These are phyloP conservation scores for Nomada ferruginata DNA, from an alignment of 2,888 invertebrate genomes.

Conservation along the genomic window DNA sequence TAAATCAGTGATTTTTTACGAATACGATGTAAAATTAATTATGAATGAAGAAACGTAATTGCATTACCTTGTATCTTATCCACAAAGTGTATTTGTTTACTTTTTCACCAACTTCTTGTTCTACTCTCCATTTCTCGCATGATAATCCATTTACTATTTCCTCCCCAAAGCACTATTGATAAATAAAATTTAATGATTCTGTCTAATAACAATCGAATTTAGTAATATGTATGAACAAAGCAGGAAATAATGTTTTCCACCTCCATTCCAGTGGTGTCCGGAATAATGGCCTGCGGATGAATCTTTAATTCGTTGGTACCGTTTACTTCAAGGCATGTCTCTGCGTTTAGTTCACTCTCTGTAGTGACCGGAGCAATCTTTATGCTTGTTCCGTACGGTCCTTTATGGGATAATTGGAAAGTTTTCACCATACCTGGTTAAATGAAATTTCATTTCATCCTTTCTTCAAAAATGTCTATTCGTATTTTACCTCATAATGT, in stretches of 20 bases:
- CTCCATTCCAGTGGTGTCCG: slow-evolving; percentile 91
- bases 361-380: slow-evolving; percentile 95
- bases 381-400: slow-evolving; percentile 89
- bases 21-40: slow-evolving; percentile 9
- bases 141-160: slow-evolving; percentile 89
- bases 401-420: slow-evolving; percentile 89
- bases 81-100: slow-evolving; percentile 95
- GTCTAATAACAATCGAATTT: slow-evolving; percentile 25
- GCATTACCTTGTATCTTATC: slow-evolving; percentile 89
- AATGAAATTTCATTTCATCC: not conserved
- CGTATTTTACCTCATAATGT: not conserved
- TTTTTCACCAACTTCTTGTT: slow-evolving; percentile 90
- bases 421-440: slow-evolving; percentile 93
- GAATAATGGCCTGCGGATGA: slow-evolving; percentile 91
- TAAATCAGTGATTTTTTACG: slow-evolving; percentile 1
- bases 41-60: not conserved
- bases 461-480: not conserved
- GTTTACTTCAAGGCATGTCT: slow-evolving; percentile 93
- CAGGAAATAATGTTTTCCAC: slow-evolving; percentile 76
- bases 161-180: slow-evolving; percentile 85
- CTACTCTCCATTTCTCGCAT: slow-evolving; percentile 92
- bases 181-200: slow-evolving; percentile 39
- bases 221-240: not conserved
- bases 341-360: slow-evolving; percentile 88
- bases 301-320: slow-evolving; percentile 88